Evolutionary conservation across 2,797 vertebrate genomes (phyloP), one percentile per base, ranked within the genome.

Genomic region (Danio jaintianensis): DNA sequence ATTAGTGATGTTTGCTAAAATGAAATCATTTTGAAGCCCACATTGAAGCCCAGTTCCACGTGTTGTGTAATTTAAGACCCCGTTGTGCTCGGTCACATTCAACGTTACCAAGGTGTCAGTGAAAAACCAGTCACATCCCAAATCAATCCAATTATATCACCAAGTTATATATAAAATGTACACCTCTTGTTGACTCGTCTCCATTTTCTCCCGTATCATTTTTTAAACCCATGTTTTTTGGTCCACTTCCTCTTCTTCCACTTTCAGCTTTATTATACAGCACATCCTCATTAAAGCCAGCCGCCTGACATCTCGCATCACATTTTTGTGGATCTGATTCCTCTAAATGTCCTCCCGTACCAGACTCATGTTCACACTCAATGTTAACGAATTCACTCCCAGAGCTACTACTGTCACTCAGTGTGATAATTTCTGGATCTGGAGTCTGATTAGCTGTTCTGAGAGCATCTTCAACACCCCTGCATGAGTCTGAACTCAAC

Each of bases 401-500:
- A 62, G 8, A 40, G 67, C 62, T 83, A 47, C 61, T 79, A 10
- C 59, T 13, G 9, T 79, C 84, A 56, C 71, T 81, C 8, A 81
- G 5, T 18, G 61, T 58, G 22, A 48, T 67, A 55, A 40, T 38
- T n/a, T 38, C 53, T 42, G 4, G 56, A 43, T 43, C 63, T 18
- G 42, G 48, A 22, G 18, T n/a, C 9, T 2, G 63, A 69, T 18
- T 15, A 45, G 13, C 59, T n/a, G 43, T 40, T 47, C 62, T n/a
- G 38, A 22, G 20, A 43, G 55, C 64, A 45, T 73, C 61, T 10
- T 83, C 71, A 12, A 43, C 22, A 50, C 78, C 86, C 18, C 68
- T 66, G 13, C 84, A 84, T 5, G 50, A 56, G 43, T 83, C 82
- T 40, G 82, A 84, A 70, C 86, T 84, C 43, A 84, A 55, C 38